Conservation (phyloP, 2,888 invertebrate species). For the Hipparchia semele region DNA sequence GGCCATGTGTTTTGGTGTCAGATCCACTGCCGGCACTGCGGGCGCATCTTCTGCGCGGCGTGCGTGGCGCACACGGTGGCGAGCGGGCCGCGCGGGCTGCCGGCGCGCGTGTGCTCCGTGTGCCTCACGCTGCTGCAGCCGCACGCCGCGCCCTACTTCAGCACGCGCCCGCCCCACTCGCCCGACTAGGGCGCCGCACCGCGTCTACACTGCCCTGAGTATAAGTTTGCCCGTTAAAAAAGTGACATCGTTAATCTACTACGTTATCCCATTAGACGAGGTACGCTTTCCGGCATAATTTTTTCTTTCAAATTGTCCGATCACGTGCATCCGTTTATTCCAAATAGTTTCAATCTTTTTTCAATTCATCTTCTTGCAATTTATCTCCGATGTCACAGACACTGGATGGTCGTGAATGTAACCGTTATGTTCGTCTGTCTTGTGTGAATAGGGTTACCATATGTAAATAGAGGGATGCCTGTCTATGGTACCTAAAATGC, state of each 20-base stretch:
- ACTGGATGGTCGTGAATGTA: too few species aligned
- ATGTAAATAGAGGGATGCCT: too few species aligned
- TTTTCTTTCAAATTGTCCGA: too few species aligned
- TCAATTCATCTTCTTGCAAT: neutral
- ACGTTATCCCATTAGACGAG: too few species aligned
- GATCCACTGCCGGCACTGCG: constrained; percentile 97
- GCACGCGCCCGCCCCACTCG: constrained; percentile 87
- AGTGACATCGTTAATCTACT: neutral
- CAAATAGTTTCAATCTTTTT: too few species aligned
- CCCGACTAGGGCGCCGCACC: constrained; percentile 54
- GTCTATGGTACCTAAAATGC: too few species aligned
- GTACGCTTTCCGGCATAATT: too few species aligned
- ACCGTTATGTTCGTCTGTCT: too few species aligned
- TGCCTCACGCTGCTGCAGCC: constrained; percentile 98
- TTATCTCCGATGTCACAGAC: neutral
- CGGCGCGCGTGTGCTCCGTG: constrained; percentile 97
- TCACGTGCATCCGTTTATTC: too few species aligned
- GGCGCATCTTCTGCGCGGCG: constrained; percentile 95
- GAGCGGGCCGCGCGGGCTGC: constrained; percentile 92
- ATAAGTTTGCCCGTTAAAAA: neutral
- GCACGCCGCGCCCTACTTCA: constrained; percentile 95
- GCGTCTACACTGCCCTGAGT: constrained; percentile 61
- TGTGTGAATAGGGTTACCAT: too few species aligned
- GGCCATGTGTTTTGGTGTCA: constrained; percentile 51
- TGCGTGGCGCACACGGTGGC: constrained; percentile 92